phyloP scores from a whole-genome alignment of 1,140 invertebrate species.

The Brachionus rotundiformis region DNA sequence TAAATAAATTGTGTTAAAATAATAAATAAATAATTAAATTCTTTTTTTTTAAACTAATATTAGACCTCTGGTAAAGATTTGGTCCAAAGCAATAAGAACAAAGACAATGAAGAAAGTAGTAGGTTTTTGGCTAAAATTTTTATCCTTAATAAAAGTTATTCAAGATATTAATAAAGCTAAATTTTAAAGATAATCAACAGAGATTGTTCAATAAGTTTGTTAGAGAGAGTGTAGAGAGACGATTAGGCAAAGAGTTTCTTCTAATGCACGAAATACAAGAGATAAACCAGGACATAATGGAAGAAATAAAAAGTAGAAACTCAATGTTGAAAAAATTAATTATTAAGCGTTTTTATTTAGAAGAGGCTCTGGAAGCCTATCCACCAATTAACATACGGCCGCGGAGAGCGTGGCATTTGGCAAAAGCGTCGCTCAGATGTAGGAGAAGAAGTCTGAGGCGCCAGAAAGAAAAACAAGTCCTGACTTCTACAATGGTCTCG shows the following conservation, averaged over 20 bases:
- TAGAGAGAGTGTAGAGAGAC: slow-evolving; percentile 1
- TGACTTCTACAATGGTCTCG: slow-evolving; percentile 10
- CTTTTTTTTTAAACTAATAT: neutral
- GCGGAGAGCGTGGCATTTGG: slow-evolving; percentile 33
- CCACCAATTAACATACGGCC: slow-evolving; percentile 29
- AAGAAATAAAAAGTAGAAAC: slow-evolving; percentile 27
- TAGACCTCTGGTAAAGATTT: neutral
- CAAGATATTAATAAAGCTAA: neutral
- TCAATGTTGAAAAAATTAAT: neutral
- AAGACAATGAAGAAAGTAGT: slow-evolving; percentile 38
- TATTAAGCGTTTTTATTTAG: neutral
- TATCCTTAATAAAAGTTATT: neutral
- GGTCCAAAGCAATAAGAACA: neutral
- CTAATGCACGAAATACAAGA: slow-evolving; percentile 36
- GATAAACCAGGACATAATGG: slow-evolving; percentile 44
- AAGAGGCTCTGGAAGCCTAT: slow-evolving; percentile 8
- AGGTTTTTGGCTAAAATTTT: neutral
- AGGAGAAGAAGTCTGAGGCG: neutral
- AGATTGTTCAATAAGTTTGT: slow-evolving; percentile 47
- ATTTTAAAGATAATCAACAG: slow-evolving; percentile 34
- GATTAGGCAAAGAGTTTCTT: slow-evolving; percentile 28
- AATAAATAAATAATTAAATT: too few species aligned
- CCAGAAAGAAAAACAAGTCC: slow-evolving; percentile 33
- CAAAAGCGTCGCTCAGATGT: slow-evolving; percentile 20
- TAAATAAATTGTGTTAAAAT: neutral